Percentiles rank a stretch among this genome's conserved stretches.
These are phyloP conservation scores for Calephelis perditalis DNA, from an alignment of 2,888 invertebrate species.

Conservation along the genomic window DNA sequence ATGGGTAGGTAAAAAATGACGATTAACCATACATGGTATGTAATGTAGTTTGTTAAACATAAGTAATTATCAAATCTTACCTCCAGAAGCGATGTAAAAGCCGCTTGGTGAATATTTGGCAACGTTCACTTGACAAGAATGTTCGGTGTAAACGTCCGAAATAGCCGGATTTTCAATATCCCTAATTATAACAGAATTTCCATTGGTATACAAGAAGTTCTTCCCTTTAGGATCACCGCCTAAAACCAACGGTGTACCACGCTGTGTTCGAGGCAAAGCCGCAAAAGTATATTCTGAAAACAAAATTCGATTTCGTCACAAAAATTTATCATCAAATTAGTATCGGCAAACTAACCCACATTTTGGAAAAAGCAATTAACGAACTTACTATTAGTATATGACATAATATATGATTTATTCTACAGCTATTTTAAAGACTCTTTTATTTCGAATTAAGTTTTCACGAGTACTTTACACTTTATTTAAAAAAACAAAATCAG, in stretches of 20 bases:
- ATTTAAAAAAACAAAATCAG: slow-evolving; percentile 62
- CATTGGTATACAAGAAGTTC: slow-evolving; percentile 97
- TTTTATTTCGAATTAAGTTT: slow-evolving; percentile 43
- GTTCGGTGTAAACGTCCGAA: slow-evolving; percentile 97
- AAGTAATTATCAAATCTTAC: slow-evolving; percentile 65
- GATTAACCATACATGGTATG: too few species aligned
- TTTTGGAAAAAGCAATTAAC: slow-evolving; percentile 9
- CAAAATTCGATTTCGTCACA: slow-evolving; percentile 29
- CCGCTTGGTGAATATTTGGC: slow-evolving; percentile 99
- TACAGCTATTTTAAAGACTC: slow-evolving; percentile 45
- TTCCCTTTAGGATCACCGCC: slow-evolving; percentile 98
- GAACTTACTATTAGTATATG: slow-evolving; percentile 70
- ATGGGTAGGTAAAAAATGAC: too few species aligned
- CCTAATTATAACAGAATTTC: slow-evolving; percentile 97
- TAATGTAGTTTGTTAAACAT: too few species aligned
- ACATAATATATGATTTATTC: slow-evolving; percentile 50
- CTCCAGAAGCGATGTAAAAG: slow-evolving; percentile 98
- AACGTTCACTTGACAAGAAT: slow-evolving; percentile 95
- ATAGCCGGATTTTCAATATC: slow-evolving; percentile 97
- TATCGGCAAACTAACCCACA: too few species aligned
- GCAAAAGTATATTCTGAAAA: slow-evolving; percentile 91
- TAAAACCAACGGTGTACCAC: slow-evolving; percentile 96
- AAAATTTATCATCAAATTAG: slow-evolving; percentile 15
- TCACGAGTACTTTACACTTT: slow-evolving; percentile 57
- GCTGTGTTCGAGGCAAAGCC: slow-evolving; percentile 94